These are phyloP conservation scores for Leucozona laternaria DNA, from an alignment of 2,888 invertebrate genomes.

Conservation along the genomic window DNA sequence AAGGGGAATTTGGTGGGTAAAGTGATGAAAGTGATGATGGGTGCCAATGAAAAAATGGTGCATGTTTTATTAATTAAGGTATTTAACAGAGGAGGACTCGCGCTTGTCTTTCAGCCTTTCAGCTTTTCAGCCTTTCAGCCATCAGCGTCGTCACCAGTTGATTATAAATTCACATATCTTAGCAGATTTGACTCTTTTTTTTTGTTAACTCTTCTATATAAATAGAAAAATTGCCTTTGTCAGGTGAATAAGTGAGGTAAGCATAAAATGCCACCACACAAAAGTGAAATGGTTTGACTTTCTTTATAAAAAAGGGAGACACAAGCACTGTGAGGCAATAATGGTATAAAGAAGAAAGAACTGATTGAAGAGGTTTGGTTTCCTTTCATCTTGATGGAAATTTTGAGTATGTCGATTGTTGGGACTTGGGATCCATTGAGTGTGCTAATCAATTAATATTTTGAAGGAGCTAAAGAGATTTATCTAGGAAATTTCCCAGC, in stretches of 20 bases:
- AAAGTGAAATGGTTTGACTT: constrained; percentile 51
- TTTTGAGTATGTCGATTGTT: background rate
- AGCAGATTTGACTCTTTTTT: too few relatives aligned
- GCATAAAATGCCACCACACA: constrained; percentile 61
- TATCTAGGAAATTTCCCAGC: background rate
- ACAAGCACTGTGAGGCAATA: background rate
- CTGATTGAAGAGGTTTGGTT: constrained; percentile 30
- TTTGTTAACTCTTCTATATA: constrained; percentile 5
- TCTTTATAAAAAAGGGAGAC: background rate
- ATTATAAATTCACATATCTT: constrained; percentile 70
- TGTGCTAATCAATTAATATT: constrained; percentile 53
- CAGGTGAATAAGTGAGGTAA: constrained; percentile 59
- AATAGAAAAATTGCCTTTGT: constrained; percentile 52
- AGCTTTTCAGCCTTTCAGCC: constrained; percentile 35
- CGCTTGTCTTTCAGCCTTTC: constrained; percentile 52
- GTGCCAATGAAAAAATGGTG: constrained; percentile 52
- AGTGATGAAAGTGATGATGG: too few relatives aligned
- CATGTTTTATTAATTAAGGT: constrained; percentile 70
- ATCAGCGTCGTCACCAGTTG: constrained; percentile 52
- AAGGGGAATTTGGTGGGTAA: constrained; percentile 11
- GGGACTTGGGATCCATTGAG: constrained; percentile 34
- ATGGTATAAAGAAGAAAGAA: constrained; percentile 14
- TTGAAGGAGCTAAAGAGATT: constrained; percentile 15
- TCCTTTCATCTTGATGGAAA: constrained; percentile 54
- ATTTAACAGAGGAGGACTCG: constrained; percentile 50